A percentile compares a stretch with the other conserved stretches of the same genome.
These are phyloP conservation scores for Urocyon cinereoargenteus DNA, from an alignment of 2,797 vertebrate genomes.

Conservation along the genomic window DNA sequence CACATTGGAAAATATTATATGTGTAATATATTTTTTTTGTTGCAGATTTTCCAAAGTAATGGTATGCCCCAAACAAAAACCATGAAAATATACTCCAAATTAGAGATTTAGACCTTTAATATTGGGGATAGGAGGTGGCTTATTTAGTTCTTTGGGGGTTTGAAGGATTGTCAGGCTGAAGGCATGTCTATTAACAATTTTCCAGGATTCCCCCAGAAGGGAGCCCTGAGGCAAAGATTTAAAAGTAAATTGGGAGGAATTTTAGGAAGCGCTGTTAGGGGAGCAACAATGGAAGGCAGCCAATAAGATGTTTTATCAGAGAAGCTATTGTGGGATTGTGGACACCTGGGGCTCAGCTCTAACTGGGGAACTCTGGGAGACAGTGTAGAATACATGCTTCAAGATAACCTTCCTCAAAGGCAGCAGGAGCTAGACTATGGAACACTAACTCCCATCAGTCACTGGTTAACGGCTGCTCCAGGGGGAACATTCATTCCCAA, in stretches of 20 bases:
- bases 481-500: not conserved
- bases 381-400: not conserved
- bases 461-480: not conserved
- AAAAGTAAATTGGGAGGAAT: not conserved
- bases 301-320: not conserved
- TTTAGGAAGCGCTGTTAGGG: not conserved
- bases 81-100: not conserved
- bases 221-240: not conserved
- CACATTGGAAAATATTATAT: not conserved
- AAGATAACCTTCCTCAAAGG: not conserved
- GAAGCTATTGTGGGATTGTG: not conserved
- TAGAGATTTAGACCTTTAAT: not conserved
- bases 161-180: not conserved
- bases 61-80: not conserved
- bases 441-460: too few species aligned
- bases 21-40: not conserved
- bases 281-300: not conserved
- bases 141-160: not conserved
- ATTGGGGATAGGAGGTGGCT: not conserved
- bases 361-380: not conserved
- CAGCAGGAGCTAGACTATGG: not conserved
- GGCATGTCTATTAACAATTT: constrained; percentile 18
- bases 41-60: constrained; percentile 7
- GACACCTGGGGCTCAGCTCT: not conserved
- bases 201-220: not conserved